Conservation (phyloP, 1,140 invertebrate species). For the Papilio machaon region DNA sequence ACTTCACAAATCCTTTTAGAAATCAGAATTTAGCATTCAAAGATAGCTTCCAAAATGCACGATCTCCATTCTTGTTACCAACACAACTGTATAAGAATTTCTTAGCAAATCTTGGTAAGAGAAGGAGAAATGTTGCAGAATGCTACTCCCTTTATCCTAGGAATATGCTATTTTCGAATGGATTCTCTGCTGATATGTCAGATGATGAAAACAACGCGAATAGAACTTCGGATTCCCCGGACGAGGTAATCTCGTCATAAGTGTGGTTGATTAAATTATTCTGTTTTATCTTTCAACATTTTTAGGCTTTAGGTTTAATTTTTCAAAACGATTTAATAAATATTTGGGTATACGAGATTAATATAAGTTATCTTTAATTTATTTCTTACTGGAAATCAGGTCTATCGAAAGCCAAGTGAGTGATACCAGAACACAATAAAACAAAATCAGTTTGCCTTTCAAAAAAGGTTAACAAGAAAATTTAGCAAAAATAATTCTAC, state of each 20-base stretch:
- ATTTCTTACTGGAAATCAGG: neutral
- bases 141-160: slow-evolving; percentile 79
- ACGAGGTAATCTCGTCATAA: slow-evolving; percentile 69
- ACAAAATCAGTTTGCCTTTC: neutral
- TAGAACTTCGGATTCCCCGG: slow-evolving; percentile 73
- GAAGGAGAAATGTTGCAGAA: slow-evolving; percentile 75
- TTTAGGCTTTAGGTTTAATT: neutral
- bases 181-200: slow-evolving; percentile 72
- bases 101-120: slow-evolving; percentile 84
- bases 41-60: slow-evolving; percentile 68
- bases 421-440: neutral
- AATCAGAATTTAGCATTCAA: slow-evolving; percentile 72
- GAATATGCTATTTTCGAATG: slow-evolving; percentile 79
- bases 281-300: neutral
- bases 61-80: slow-evolving; percentile 85
- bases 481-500: neutral
- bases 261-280: too few species aligned
- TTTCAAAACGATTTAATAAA: neutral
- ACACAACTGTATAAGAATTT: slow-evolving; percentile 90
- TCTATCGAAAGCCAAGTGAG: neutral
- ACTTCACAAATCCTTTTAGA: slow-evolving; percentile 75
- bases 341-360: too few species aligned
- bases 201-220: slow-evolving; percentile 78
- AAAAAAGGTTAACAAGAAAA: slow-evolving; percentile 5
- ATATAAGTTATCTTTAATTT: too few species aligned